Evolutionary conservation across 2,113 vertebrate genomes (phyloP).

Genomic region (cattle (Bos taurus)): ARS-UCD2.0 NC_037335.1:37696001-37696500

Average conservation of each 20-base stretch:
- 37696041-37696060: background rate
- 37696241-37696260: background rate
- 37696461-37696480: background rate
- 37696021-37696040: background rate
- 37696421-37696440: background rate
- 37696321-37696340: background rate
- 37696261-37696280: background rate
- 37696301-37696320: background rate
- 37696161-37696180: background rate
- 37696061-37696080: background rate
- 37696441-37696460: background rate
- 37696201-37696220: background rate
- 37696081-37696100: background rate
- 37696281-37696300: background rate
- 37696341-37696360: rapidly evolving
- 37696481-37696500: background rate
- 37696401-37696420: background rate
- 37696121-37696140: background rate
- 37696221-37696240: background rate
- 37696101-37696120: background rate
- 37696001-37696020: background rate
- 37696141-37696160: background rate
- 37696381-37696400: background rate
- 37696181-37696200: background rate
- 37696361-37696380: background rate